Conservation (phyloP, 2,888 invertebrate species). For the Octodonta nipae region DNA sequence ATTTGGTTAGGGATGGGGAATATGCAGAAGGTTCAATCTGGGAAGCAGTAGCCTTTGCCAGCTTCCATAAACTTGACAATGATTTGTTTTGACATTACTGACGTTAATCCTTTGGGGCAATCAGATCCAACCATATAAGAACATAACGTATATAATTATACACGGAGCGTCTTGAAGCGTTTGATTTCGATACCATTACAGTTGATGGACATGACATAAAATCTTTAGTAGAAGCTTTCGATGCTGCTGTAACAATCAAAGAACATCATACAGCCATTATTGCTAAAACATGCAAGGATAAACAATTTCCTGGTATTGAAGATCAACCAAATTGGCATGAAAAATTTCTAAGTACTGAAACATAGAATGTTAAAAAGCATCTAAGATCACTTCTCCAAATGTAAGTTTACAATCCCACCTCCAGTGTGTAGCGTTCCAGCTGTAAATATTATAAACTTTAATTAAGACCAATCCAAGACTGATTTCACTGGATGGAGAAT, state of each 20-base stretch:
- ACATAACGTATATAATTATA: conserved; percentile 75
- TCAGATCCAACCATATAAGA: conserved; percentile 86
- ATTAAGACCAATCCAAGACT: no score
- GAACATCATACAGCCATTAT: conserved; percentile 83
- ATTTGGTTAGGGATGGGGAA: conserved; percentile 94
- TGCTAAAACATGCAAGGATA: conserved; percentile 95
- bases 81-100: conserved; percentile 90
- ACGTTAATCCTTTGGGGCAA: conserved; percentile 93
- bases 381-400: conserved; percentile 48
- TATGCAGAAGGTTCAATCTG: conserved; percentile 95
- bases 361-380: conserved; percentile 53
- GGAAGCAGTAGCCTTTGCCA: conserved; percentile 92
- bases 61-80: conserved; percentile 89
- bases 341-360: conserved; percentile 77
- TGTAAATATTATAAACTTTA: no score
- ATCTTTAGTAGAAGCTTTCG: conserved; percentile 76
- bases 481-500: no score
- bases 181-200: conserved; percentile 78
- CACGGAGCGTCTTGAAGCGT: conserved; percentile 70
- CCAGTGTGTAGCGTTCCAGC: no score
- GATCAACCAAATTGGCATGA: conserved; percentile 95
- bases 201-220: conserved; percentile 94
- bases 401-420: no score
- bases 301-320: conserved; percentile 75
- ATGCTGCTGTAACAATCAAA: conserved; percentile 56